Conservation (phyloP, 2,888 invertebrate species). For the Acanthacorydalis orientalis region DNA sequence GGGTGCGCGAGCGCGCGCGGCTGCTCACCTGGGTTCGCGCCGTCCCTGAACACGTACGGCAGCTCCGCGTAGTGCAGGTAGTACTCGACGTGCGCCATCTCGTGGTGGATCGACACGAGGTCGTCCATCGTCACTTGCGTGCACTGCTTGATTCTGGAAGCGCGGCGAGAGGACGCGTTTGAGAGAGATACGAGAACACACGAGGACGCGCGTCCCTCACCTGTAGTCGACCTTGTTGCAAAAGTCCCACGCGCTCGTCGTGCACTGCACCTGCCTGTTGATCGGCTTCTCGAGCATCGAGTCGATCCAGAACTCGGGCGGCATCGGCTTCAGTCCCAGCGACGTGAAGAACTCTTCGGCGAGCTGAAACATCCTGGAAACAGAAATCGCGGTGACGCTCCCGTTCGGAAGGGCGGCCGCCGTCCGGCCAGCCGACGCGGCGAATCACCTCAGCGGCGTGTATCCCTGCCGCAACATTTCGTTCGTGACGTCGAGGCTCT, state of each 20-base stretch:
- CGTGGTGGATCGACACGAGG: constrained; percentile 61
- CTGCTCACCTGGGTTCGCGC: constrained; percentile 59
- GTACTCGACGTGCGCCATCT: constrained; percentile 72
- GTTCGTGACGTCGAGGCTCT: constrained; percentile 55
- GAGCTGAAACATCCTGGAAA: constrained; percentile 57
- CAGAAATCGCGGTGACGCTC: neutral
- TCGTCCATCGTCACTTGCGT: constrained; percentile 64
- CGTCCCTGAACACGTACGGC: constrained; percentile 58
- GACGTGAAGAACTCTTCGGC: constrained; percentile 73
- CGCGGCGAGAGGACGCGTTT: neutral
- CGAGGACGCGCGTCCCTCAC: constrained; percentile 29
- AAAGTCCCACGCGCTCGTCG: constrained; percentile 74
- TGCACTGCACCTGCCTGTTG: constrained; percentile 54
- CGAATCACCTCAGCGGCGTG: constrained; percentile 52
- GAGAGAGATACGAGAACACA: neutral
- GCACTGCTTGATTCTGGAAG: constrained; percentile 60
- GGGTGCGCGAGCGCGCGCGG: neutral
- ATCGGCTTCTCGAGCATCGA: constrained; percentile 63
- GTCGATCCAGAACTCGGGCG: constrained; percentile 69
- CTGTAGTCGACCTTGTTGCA: constrained; percentile 69
- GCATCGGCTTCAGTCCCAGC: constrained; percentile 61
- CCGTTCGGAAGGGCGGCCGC: too few species aligned
- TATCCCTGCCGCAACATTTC: constrained; percentile 61
- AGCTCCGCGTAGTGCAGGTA: constrained; percentile 62
- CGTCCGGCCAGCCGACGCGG: too few species aligned